Percentiles rank a stretch among this genome's conserved stretches.
phyloP scores from a whole-genome alignment of 2,797 vertebrate genomes.

The Myoxocephalus aenaeus region DNA sequence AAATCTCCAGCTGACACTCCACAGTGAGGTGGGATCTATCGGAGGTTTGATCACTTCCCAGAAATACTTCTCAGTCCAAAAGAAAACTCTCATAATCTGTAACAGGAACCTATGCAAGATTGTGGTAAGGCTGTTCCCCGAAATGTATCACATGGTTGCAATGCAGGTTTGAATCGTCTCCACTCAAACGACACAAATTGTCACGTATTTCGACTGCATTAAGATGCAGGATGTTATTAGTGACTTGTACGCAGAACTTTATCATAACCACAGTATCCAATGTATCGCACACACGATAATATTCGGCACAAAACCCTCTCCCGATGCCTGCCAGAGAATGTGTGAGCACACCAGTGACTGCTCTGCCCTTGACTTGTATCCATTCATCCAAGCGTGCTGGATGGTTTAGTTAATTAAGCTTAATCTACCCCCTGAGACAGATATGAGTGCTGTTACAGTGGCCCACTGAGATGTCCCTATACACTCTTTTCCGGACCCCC shows the following conservation, averaged over 20 bases:
- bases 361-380: conserved; percentile 84
- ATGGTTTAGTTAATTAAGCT: conserved; percentile 86
- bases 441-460: conserved; percentile 78
- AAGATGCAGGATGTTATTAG: neutral
- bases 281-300: conserved; percentile 18
- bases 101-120: conserved; percentile 27
- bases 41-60: neutral
- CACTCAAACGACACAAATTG: neutral
- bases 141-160: neutral
- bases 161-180: neutral
- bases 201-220: neutral
- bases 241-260: conserved; percentile 24
- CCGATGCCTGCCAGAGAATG: conserved; percentile 55
- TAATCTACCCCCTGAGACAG: conserved; percentile 82
- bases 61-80: neutral
- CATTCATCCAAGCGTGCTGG: conserved; percentile 79
- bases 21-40: neutral
- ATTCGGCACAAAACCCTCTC: conserved; percentile 39
- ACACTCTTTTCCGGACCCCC: conserved; percentile 66
- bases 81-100: neutral
- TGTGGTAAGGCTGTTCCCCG: conserved; percentile 29
- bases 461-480: conserved; percentile 70
- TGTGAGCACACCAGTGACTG: conserved; percentile 68
- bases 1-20: neutral
- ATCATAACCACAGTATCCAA: conserved; percentile 8